phyloP scores from a whole-genome alignment of 2,797 vertebrate species.

The Zenarchopterus dispar region DNA sequence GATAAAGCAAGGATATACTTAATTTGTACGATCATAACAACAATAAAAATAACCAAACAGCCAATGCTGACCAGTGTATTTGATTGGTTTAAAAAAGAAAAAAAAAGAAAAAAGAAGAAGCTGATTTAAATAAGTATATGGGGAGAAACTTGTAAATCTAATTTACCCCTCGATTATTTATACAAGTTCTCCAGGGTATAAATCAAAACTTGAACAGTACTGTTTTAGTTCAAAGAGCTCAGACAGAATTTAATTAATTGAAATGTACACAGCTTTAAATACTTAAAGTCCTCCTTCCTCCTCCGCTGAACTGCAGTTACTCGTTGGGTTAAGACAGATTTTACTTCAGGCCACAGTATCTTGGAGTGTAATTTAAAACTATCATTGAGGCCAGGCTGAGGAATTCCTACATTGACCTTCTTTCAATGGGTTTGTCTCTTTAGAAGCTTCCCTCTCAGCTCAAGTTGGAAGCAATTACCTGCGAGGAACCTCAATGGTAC shows the following conservation, averaged over 20 bases:
- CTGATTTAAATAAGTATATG: slow-evolving; percentile 3
- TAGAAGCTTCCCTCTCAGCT: slow-evolving; percentile 39
- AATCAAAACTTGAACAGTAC: slow-evolving; percentile 15
- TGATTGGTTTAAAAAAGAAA: neutral
- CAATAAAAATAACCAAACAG: too few relatives aligned
- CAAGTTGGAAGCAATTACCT: slow-evolving; percentile 76
- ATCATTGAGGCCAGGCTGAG: slow-evolving; percentile 39
- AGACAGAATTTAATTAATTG: slow-evolving; percentile 11
- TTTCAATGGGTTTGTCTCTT: slow-evolving; percentile 49
- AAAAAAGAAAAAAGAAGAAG: neutral
- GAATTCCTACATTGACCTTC: slow-evolving; percentile 41
- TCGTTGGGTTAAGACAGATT: slow-evolving; percentile 28
- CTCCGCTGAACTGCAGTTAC: slow-evolving; percentile 12
- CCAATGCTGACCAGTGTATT: too few relatives aligned
- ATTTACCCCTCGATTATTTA: slow-evolving; percentile 2
- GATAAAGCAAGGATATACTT: too few relatives aligned
- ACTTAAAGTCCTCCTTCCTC: slow-evolving; percentile 21
- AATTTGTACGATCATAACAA: too few relatives aligned
- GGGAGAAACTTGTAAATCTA: slow-evolving; percentile 10
- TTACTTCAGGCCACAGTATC: slow-evolving; percentile 37
- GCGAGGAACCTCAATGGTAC: slow-evolving; percentile 51
- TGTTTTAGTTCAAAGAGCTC: slow-evolving; percentile 3
- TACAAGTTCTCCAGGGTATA: neutral
- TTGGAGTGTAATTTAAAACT: slow-evolving; percentile 54
- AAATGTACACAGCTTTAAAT: slow-evolving; percentile 22